Evolutionary conservation across 1,140 invertebrate genomes (phyloP), one percentile per base, ranked within the genome.

Genomic region (Coptotermes formosanus): DNA sequence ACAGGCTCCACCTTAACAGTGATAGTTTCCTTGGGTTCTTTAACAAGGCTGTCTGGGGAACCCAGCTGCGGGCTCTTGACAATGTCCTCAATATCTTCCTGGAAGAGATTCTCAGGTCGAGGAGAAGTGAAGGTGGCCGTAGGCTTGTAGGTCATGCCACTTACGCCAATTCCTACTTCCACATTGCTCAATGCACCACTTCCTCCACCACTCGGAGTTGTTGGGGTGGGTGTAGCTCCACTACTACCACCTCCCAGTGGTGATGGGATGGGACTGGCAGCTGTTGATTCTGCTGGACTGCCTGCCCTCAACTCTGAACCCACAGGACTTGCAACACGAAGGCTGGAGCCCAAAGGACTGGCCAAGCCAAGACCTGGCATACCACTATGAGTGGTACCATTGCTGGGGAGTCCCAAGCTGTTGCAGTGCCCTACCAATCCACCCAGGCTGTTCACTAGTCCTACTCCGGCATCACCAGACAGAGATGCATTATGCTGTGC

Each of bases 61-160:
- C 83, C 48, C n/a, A 84, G 30, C 30, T 88, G 88, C 12, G 88
- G 87, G n/a, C 88, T 88, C 81, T 89, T 89, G 0, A 90, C 90
- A 21, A 90, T 87, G 85, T 90, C 90, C 84, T 90, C 90, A 48
- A 90, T 89, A 82, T 90, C 89, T 86, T 90, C 89, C 81, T 89
- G 88, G 89, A 94, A 94, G 87, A 95, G 92, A 87, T 92, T 94
- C 88, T 94, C 93, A 16, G 94, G 93, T 1, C 93, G 89, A 14
- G 94, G 93, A 86, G 94, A 94, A 69, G 93, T 91, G 86, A 91
- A 92, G 87, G 91, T 92, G 86, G 92, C 91, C 30, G 92, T 90
- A 0, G 93, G 92, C 88, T 95, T 95, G 89, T 94, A 95, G 81
- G 93, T 92, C 93, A 95, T 94, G n/a, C 93, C 93, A 86, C 93